A percentile compares a stretch with the other conserved stretches of the same genome.
phyloP scores from a whole-genome alignment of 2,113 vertebrate genomes.

The Myrmecobius fasciatus region DNA sequence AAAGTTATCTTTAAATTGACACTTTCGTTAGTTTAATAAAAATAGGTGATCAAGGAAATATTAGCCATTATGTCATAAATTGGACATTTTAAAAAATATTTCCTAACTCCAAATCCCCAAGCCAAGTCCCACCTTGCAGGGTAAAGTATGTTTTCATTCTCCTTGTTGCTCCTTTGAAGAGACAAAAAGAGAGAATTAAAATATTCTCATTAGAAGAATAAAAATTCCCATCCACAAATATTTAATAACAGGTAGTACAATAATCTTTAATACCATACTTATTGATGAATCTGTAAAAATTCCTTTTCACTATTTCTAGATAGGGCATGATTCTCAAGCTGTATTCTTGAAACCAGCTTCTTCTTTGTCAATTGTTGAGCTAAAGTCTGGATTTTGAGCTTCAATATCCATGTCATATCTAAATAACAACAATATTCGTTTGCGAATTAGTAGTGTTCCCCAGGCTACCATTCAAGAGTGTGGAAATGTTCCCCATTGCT shows the following conservation, averaged over 20 bases:
- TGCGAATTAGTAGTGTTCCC: neutral
- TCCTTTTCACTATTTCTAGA: neutral
- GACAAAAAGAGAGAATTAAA: neutral
- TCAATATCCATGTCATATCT: neutral
- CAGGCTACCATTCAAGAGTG: neutral
- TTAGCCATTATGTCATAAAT: neutral
- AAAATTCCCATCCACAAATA: neutral
- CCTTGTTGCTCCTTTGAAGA: too few species aligned
- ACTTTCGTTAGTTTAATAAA: neutral
- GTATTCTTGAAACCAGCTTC: neutral
- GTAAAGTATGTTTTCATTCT: neutral
- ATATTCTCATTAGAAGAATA: neutral
- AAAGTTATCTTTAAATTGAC: neutral
- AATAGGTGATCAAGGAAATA: neutral
- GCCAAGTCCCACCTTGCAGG: neutral
- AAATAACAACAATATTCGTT: neutral
- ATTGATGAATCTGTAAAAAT: too few species aligned
- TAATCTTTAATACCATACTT: too few species aligned
- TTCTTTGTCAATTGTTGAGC: neutral
- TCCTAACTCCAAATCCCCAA: neutral
- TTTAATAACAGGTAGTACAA: too few species aligned
- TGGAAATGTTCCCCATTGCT: neutral
- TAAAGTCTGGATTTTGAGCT: neutral
- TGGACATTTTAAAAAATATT: neutral
- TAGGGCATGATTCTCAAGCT: neutral